Evolutionary conservation across 2,797 vertebrate genomes (phyloP), one percentile per base, ranked within the genome.

Genomic region (Sebastes cheni): DNA sequence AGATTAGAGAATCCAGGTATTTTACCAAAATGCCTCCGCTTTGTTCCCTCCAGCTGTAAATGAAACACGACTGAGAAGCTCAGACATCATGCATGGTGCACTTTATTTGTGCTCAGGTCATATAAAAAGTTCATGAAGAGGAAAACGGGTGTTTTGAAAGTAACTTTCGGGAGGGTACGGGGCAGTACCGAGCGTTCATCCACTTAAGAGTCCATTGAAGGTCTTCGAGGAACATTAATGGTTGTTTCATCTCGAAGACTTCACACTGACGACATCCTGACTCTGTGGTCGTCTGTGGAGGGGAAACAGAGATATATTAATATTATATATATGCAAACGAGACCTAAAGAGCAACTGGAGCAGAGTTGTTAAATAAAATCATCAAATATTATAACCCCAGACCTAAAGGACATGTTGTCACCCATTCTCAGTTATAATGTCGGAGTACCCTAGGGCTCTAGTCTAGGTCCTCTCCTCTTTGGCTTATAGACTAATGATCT

Each of bases 251-350:
- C 1, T 8, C 1, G 32, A 89, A 66, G 58, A 46, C 2, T 54
- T 96, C 94, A 77, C 95, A 96, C 25, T 54, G 72, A 29, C 2
- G 75, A 77, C 94, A 95, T 8, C 1, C 3, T 0, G 46, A 3
- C 23, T 52, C 27, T 6, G 4, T 6, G 39, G 12, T 42, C 1
- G 30, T 39, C 79, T 94, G 86, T 12, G 60, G 34, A 72, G 3
- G 39, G 8, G 4, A 65, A 13, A 54, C 3, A 50, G 2, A 11
- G 8, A 18, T 1, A 1, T 4, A 5, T 34, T 30, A 30, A 8
- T 30, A 30, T 30, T 30, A 30, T 30, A 30, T 30, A 30, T 1
- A 30, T 30, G 30, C 30, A 52, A 29, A 27, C 27, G 22, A 27
- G 34, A 50, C 22, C 9, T 29, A 0, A 39, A 18, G 18, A 61